phyloP scores from a whole-genome alignment of 1,140 invertebrate genomes.

The Drosophila nebulosa region DNA sequence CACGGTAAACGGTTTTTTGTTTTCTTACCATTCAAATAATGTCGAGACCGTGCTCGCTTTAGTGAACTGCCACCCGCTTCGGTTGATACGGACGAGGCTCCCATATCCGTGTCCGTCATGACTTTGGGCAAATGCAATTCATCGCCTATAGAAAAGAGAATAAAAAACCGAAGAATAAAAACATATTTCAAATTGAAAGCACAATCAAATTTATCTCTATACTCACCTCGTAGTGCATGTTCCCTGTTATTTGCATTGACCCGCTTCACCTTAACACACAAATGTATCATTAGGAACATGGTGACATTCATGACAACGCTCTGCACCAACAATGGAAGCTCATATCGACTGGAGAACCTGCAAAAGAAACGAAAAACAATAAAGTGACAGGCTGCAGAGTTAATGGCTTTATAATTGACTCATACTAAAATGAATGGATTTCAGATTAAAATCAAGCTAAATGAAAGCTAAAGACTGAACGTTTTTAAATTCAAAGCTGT shows the following conservation, averaged over 20 bases:
- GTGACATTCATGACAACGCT: conserved; percentile 98
- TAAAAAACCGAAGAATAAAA: not conserved
- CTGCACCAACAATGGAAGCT: conserved; percentile 96
- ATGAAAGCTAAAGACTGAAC: not conserved
- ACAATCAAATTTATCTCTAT: not conserved
- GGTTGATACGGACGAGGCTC: conserved; percentile 63
- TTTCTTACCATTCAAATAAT: conserved; percentile 75
- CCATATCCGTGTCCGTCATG: conserved; percentile 70
- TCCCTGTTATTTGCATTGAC: conserved; percentile 91
- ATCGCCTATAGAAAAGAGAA: conserved; percentile 62
- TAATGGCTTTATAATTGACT: conserved; percentile 54
- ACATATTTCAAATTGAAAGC: conserved; percentile 1
- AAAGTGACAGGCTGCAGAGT: conserved; percentile 21
- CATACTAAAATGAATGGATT: not conserved
- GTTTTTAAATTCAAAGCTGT: not conserved
- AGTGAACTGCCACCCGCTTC: conserved; percentile 54
- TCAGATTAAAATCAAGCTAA: not conserved
- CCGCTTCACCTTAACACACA: conserved; percentile 94
- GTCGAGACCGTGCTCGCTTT: conserved; percentile 71
- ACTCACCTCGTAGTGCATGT: conserved; percentile 91
- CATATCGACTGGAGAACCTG: conserved; percentile 99
- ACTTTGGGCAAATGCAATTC: conserved; percentile 78
- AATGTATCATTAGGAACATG: conserved; percentile 97
- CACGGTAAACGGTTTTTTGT: conserved; percentile 26
- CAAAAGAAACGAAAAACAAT: conserved; percentile 72